These are phyloP conservation scores for Chloropsis hardwickii DNA, from an alignment of 2,113 vertebrate species.

Conservation along the genomic window DNA sequence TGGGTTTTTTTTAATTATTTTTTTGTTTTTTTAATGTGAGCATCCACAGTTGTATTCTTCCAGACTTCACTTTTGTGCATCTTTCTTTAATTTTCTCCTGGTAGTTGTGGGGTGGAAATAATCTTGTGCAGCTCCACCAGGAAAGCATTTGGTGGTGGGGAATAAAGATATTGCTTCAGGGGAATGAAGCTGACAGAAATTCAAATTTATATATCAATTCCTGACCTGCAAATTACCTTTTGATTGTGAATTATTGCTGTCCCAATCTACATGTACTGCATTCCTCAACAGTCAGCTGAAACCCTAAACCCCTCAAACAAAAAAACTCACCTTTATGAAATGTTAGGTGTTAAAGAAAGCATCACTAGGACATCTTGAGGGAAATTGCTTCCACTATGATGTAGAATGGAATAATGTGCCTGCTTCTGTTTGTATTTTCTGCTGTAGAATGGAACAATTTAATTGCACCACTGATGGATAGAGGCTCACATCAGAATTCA, in stretches of 20 bases:
- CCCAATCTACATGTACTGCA: neutral
- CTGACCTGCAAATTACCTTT: conserved; percentile 9
- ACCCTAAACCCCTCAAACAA: neutral
- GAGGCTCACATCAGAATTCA: neutral
- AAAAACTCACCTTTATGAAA: neutral
- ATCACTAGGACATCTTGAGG: neutral
- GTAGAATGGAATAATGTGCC: neutral
- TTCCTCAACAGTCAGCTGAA: neutral
- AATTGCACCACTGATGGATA: neutral
- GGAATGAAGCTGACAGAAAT: neutral
- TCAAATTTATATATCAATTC: neutral
- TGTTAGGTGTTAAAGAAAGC: neutral
- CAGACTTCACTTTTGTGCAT: neutral
- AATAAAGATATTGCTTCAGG: neutral
- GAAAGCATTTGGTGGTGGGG: neutral
- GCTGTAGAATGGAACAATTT: neutral
- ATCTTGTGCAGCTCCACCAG: neutral
- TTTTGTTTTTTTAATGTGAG: neutral
- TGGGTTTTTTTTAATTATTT: too few species aligned
- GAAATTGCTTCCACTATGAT: neutral
- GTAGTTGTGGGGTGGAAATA: neutral
- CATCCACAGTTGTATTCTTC: neutral
- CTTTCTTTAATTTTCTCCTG: conserved; percentile 9
- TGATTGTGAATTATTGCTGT: neutral
- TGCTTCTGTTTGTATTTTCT: neutral